A percentile compares a stretch with the other conserved stretches of the same genome.
Evolutionary conservation across 2,888 invertebrate species (phyloP).

Genomic region (Meandrusa payeni): DNA sequence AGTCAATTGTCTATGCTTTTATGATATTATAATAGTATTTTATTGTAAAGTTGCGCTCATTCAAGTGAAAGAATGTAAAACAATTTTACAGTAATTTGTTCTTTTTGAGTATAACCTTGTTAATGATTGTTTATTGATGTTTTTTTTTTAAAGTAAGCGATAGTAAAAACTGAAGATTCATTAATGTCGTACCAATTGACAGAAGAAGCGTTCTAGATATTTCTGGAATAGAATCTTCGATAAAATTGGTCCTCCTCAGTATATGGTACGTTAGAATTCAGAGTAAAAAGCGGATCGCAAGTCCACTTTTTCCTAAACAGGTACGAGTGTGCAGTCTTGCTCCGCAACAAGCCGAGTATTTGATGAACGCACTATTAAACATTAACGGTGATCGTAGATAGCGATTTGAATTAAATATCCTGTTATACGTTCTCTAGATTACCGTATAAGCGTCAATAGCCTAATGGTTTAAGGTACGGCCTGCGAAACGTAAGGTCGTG

Average conservation of each 20-base stretch:
- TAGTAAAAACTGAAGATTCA: no score
- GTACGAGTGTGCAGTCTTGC: slow-evolving; percentile 11
- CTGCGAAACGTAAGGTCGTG: no score
- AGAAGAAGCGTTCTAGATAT: slow-evolving; percentile 3
- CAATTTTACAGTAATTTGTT: no score
- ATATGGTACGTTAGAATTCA: slow-evolving; percentile 14
- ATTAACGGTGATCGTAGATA: slow-evolving; percentile 39
- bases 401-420: slow-evolving; percentile 3
- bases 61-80: no score
- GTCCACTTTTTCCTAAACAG: slow-evolving; percentile 23
- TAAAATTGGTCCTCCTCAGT: not conserved
- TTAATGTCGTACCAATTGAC: slow-evolving; percentile 19
- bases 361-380: slow-evolving; percentile 37
- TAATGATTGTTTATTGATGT: no score
- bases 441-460: not conserved
- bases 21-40: no score
- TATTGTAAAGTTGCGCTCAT: no score
- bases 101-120: no score
- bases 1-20: no score
- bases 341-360: slow-evolving; percentile 15
- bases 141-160: no score
- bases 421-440: not conserved
- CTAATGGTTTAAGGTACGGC: no score
- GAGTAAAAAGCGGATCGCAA: slow-evolving; percentile 18
- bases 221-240: slow-evolving; percentile 3